Evolutionary conservation across 1,140 invertebrate species (phyloP).

Genomic region (Drosophila rhopaloa): DNA sequence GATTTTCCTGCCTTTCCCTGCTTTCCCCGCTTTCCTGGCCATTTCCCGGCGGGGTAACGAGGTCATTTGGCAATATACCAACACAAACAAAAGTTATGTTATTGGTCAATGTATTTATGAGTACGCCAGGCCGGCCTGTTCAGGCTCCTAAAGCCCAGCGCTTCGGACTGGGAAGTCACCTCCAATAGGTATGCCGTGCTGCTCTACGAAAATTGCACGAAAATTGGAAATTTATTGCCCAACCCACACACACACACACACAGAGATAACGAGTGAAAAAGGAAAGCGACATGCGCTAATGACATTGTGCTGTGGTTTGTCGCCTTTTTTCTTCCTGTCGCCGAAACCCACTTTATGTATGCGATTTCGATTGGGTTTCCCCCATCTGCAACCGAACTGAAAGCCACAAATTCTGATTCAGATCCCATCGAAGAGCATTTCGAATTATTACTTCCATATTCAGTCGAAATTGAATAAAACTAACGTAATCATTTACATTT

Average conservation of each 20-base stretch:
- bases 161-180: neutral
- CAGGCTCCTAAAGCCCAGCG: neutral
- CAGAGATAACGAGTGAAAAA: conserved; percentile 10
- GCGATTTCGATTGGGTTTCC: conserved; percentile 19
- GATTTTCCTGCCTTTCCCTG: conserved; percentile 44
- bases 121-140: conserved; percentile 25
- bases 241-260: neutral
- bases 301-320: conserved; percentile 58
- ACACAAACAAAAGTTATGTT: conserved; percentile 73
- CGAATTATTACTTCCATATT: conserved; percentile 2
- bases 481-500: conserved; percentile 8
- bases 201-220: conserved; percentile 61
- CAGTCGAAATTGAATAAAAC: conserved; percentile 12
- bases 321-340: neutral
- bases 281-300: conserved; percentile 56
- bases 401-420: conserved; percentile 5
- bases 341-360: neutral
- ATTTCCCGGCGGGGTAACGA: conserved; percentile 49
- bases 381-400: neutral
- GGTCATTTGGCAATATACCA: conserved; percentile 64
- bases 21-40: no score
- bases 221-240: conserved; percentile 75
- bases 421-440: neutral
- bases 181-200: neutral
- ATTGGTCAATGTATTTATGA: conserved; percentile 81